Base-by-base conservation (phyloP, 2,797 vertebrate genomes). In the Eulemur albifrons region DNA sequence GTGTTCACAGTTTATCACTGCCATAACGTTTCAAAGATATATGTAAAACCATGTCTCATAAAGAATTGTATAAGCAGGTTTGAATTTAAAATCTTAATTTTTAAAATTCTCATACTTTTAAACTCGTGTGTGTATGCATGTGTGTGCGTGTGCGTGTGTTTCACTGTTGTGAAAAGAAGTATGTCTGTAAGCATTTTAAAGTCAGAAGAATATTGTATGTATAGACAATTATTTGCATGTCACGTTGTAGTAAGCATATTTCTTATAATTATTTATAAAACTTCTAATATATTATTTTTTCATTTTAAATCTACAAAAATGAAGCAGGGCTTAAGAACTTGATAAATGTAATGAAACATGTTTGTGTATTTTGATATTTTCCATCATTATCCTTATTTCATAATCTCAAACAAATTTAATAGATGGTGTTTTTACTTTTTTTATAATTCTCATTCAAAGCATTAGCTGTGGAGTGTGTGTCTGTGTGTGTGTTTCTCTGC, bases 1-100 rank as follows among this genome's bases (percentile, higher is more conserved):
- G 38, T 95, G 65, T 89, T 95, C 86, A 67, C 30, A 48, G 72
- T 96, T 89, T 76, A 84, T 97, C 93, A 94, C 18, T 69, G 87
- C 72, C 84, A 87, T 27, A 48, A 59, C 69, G 23, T 85, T 84
- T 30, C 82, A 69, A 88, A 88, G 77, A 72, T 79, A 10, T 38
- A 48, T 85, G 61, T 79, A 57, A 88, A 93, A 59, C 69, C 30
- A 38, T 23, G 7, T 43, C 57, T 61, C 50, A 45, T 54, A 79
- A 96, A 89, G 23, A 87, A 84, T 17, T 76, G 13, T 45, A 32
- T 81, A 38, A 76, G 20, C 5, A 70, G 13, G 27, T 72, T 88
- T 79, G 27, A 65, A n/a, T 77, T 87, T 88, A 75, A 92, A 82
- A 11, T 57, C 13, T 30, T 30, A 65, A 43, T 82, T 88, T 67